A percentile compares a stretch with the other conserved stretches of the same genome.
These are phyloP conservation scores for Hydrozoanthus gracilis DNA, from an alignment of 92 coral and sea anemone species.

Conservation along the genomic window DNA sequence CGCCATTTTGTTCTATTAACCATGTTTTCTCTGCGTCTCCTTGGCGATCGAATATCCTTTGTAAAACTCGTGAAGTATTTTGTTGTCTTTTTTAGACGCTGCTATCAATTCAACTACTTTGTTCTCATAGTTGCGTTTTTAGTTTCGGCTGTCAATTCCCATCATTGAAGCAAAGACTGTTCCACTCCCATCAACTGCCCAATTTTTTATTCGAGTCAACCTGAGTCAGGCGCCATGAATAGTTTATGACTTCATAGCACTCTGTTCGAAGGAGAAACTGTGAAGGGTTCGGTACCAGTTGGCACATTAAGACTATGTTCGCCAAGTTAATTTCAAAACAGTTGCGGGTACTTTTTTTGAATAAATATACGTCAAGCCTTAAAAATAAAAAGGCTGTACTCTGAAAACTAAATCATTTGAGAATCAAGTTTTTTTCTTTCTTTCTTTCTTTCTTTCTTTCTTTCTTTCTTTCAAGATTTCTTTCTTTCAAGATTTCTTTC, in stretches of 20 bases:
- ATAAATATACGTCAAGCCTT: not conserved
- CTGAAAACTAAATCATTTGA: too few relatives aligned
- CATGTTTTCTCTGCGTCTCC: not conserved
- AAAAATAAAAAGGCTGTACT: too few relatives aligned
- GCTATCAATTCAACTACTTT: not conserved
- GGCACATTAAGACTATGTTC: not conserved
- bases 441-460: not conserved
- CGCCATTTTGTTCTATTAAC: slow-evolving; percentile 8
- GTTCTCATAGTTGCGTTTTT: slow-evolving; percentile 1
- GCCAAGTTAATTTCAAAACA: not conserved
- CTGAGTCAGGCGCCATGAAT: slow-evolving; percentile 26
- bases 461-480: not conserved
- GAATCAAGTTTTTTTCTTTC: too few relatives aligned
- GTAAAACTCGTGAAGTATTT: not conserved
- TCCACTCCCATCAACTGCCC: not conserved
- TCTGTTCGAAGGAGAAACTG: slow-evolving; percentile 4
- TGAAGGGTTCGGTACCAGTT: slow-evolving; percentile 42
- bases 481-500: not conserved
- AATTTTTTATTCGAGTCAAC: slow-evolving; percentile 9
- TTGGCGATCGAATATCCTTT: not conserved
- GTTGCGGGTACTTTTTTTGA: not conserved
- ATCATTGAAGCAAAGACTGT: not conserved
- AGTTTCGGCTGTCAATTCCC: not conserved
- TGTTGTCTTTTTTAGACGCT: not conserved
- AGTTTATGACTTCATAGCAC: slow-evolving; percentile 42